A percentile compares a stretch with the other conserved stretches of the same genome.
phyloP scores from a whole-genome alignment of 2,113 vertebrate genomes.

The Entosphenus tridentatus region DNA sequence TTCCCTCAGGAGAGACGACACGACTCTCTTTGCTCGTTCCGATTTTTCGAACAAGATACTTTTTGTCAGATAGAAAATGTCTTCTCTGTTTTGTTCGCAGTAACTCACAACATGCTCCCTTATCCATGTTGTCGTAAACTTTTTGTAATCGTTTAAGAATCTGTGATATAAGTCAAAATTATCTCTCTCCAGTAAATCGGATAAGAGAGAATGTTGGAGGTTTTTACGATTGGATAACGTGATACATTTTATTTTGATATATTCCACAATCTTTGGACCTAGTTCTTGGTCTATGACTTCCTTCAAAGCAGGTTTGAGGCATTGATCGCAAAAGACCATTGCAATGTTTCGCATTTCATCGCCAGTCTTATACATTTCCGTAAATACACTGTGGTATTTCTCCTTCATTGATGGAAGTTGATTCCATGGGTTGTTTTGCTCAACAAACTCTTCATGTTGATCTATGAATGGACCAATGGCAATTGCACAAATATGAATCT shows the following conservation, averaged over 20 bases:
- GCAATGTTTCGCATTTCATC: conserved; percentile 22
- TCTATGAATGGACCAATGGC: conserved; percentile 22
- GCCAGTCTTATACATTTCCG: conserved; percentile 18
- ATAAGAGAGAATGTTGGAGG: conserved; percentile 16
- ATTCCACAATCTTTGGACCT: conserved; percentile 16
- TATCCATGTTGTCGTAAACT: conserved; percentile 16
- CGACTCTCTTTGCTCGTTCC: conserved; percentile 11
- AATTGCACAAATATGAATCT: conserved; percentile 20
- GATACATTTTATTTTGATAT: conserved; percentile 13
- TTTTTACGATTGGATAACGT: conserved; percentile 13
- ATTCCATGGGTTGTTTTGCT: conserved; percentile 18
- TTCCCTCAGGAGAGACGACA: neutral
- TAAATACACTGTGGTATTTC: conserved; percentile 13
- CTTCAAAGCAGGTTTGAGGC: conserved; percentile 20
- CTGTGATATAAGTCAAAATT: neutral
- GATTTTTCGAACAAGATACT: too few relatives aligned
- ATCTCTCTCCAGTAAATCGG: conserved; percentile 11
- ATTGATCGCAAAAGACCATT: conserved; percentile 16
- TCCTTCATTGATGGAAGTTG: conserved; percentile 13
- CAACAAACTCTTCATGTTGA: conserved; percentile 18
- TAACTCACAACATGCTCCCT: conserved; percentile 5
- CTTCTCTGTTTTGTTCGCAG: conserved; percentile 7
- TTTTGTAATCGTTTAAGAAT: conserved; percentile 11
- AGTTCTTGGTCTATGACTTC: conserved; percentile 18
- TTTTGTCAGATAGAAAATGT: neutral